Evolutionary conservation across 2,113 vertebrate genomes (phyloP).

Genomic region (Ptilorrhoa leucosticta): DNA sequence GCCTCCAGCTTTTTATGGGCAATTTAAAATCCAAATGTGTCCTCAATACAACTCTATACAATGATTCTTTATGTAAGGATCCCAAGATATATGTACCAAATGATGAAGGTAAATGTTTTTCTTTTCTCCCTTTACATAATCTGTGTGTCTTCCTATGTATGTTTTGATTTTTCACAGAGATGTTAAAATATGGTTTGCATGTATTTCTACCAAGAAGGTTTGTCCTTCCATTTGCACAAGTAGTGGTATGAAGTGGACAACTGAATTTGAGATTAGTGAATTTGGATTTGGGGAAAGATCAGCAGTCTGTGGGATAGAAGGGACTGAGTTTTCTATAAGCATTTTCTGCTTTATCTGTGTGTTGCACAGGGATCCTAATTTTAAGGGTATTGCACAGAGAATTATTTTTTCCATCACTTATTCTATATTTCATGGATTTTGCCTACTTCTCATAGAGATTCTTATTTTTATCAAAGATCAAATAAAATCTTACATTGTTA

Average conservation of each 20-base stretch:
- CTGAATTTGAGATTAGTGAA: neutral
- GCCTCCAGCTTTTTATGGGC: conserved; percentile 95
- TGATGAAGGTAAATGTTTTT: neutral
- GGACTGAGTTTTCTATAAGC: neutral
- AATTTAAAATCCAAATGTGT: conserved; percentile 89
- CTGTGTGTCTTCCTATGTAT: neutral
- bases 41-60: neutral
- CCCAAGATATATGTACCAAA: neutral
- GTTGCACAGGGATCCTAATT: neutral
- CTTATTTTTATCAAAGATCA: neutral
- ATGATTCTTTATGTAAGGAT: conserved; percentile 14
- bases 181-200: neutral
- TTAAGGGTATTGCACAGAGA: neutral
- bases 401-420: neutral
- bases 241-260: neutral
- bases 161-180: neutral
- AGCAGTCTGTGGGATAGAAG: neutral
- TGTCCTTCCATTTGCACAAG: neutral
- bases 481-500: neutral
- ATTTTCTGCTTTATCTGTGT: neutral
- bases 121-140: neutral
- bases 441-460: neutral
- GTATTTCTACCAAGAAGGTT: neutral
- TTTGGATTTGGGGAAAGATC: neutral
- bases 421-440: neutral